Percentiles rank a stretch among this genome's conserved stretches.
phyloP scores from a whole-genome alignment of 1,140 invertebrate genomes.

The Oscheius sp. region DNA sequence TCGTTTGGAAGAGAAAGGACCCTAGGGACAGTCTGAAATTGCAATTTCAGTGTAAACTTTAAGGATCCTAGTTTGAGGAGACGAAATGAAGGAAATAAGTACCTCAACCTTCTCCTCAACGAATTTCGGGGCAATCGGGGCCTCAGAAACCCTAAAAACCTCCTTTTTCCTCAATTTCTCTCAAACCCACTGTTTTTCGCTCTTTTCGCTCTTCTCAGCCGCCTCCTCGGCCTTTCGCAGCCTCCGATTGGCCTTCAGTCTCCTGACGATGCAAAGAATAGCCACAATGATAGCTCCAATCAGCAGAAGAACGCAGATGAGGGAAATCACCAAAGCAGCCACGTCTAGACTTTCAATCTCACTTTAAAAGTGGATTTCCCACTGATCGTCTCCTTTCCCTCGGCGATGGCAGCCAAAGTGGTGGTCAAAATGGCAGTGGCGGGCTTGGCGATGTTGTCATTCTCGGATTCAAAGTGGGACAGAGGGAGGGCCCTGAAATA shows the following conservation, averaged over 20 bases:
- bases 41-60: no score
- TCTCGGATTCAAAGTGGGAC: neutral
- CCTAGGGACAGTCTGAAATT: no score
- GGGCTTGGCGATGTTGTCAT: neutral
- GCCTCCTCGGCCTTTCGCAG: neutral
- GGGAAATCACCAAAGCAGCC: neutral
- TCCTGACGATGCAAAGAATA: neutral
- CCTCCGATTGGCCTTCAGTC: neutral
- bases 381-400: neutral
- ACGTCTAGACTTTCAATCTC: no score
- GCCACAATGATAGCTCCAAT: neutral
- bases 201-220: neutral
- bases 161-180: neutral
- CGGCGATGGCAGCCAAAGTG: neutral
- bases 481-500: neutral
- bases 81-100: no score
- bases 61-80: no score
- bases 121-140: no score
- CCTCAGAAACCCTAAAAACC: no score
- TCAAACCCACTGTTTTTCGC: no score
- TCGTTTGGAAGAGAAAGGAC: neutral
- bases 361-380: no score
- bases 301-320: neutral
- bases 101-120: no score
- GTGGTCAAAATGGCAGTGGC: neutral